Conservation (phyloP, 2,113 vertebrate species). For the Sinosuthora webbiana region DNA sequence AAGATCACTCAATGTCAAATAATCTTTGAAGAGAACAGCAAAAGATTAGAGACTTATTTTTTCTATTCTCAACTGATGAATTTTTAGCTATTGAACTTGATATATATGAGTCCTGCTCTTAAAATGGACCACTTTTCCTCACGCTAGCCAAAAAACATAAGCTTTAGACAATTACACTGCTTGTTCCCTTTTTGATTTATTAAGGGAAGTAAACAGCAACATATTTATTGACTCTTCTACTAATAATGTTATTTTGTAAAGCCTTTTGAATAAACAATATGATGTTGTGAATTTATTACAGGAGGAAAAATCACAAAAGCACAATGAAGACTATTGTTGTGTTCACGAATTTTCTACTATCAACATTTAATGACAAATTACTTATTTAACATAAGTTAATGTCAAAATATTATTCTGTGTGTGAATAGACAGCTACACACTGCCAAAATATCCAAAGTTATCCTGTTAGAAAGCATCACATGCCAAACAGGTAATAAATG, state of each 20-base stretch:
- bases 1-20: neutral
- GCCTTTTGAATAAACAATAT: neutral
- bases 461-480: neutral
- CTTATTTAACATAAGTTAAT: neutral
- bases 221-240: neutral
- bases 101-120: neutral
- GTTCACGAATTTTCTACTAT: neutral
- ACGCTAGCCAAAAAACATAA: neutral
- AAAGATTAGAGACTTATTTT: neutral
- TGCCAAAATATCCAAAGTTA: neutral
- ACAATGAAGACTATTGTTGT: neutral
- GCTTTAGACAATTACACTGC: neutral
- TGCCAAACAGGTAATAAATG: neutral
- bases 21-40: neutral
- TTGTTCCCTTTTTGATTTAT: neutral
- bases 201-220: neutral
- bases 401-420: neutral
- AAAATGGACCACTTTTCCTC: neutral
- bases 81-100: neutral
- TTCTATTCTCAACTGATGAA: neutral
- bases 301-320: neutral
- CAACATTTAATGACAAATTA: neutral
- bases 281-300: neutral
- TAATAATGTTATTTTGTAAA: neutral
- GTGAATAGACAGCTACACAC: neutral